phyloP scores from a whole-genome alignment of 2,113 vertebrate genomes.

The Phainopepla nitens region DNA sequence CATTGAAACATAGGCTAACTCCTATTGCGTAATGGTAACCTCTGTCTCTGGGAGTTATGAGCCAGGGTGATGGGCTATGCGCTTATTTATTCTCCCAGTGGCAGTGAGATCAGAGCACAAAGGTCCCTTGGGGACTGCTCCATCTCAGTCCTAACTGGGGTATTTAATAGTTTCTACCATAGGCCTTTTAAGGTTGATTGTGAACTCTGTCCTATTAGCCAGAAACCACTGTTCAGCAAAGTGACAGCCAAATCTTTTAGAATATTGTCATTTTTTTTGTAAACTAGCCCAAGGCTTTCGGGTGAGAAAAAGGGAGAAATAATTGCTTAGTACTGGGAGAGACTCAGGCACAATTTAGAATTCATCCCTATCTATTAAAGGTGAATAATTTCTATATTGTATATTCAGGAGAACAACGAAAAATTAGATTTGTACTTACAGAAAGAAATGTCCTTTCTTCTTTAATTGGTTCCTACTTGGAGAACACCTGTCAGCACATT shows the following conservation, averaged over 20 bases:
- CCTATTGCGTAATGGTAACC: slow-evolving; percentile 10
- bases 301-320: not conserved
- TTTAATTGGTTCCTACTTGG: not conserved
- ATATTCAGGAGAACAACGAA: not conserved
- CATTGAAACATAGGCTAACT: slow-evolving; percentile 24
- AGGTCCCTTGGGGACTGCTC: not conserved
- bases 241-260: not conserved
- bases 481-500: slow-evolving; percentile 10
- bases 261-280: not conserved
- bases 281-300: not conserved
- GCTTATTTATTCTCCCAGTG: not conserved
- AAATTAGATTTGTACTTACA: not conserved
- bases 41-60: slow-evolving; percentile 5
- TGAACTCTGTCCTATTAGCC: not conserved
- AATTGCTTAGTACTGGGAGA: not conserved
- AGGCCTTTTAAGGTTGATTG: not conserved
- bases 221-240: slow-evolving; percentile 4
- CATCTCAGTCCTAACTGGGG: not conserved
- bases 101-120: not conserved
- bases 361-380: not conserved
- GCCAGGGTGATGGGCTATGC: not conserved
- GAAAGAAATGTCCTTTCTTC: slow-evolving; percentile 9
- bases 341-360: not conserved
- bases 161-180: not conserved
- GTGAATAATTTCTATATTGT: not conserved